A percentile compares a stretch with the other conserved stretches of the same genome.
phyloP scores from a whole-genome alignment of 2,888 invertebrate genomes.

The Tipula unca region DNA sequence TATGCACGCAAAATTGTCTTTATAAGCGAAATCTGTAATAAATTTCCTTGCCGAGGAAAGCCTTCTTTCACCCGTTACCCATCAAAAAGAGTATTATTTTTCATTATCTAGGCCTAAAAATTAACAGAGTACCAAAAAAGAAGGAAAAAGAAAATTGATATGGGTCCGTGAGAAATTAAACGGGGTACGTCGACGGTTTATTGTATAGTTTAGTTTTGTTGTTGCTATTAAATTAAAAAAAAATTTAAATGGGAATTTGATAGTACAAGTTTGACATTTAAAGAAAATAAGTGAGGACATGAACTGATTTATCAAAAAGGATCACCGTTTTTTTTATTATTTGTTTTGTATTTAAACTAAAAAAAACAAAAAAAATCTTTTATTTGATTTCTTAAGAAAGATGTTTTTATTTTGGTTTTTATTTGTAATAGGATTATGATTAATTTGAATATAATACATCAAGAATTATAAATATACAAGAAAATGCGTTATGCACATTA shows the following conservation, averaged over 20 bases:
- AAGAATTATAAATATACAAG: constrained; percentile 3
- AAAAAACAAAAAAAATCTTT: neutral
- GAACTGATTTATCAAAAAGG: constrained; percentile 14
- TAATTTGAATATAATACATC: constrained; percentile 21
- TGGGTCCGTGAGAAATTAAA: constrained; percentile 18
- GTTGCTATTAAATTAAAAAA: neutral
- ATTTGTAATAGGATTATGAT: constrained; percentile 21
- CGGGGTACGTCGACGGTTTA: constrained; percentile 9
- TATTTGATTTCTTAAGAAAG: constrained; percentile 19
- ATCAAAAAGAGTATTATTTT: neutral
- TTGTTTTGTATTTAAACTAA: constrained; percentile 16
- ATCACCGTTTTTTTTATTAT: neutral
- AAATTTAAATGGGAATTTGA: constrained; percentile 16
- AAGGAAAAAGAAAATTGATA: neutral
- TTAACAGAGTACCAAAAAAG: neutral
- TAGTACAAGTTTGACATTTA: constrained; percentile 16
- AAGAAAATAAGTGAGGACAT: constrained; percentile 9
- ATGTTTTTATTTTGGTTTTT: constrained; percentile 18
- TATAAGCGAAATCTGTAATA: no score
- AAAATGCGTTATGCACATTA: neutral
- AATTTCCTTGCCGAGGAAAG: no score
- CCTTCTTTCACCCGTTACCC: neutral
- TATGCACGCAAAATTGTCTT: no score
- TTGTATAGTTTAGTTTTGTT: neutral
- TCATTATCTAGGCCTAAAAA: neutral